Percentiles rank a stretch among this genome's conserved stretches.
These are phyloP conservation scores for Menidia menidia DNA, from an alignment of 2,797 vertebrate species.

Conservation along the genomic window DNA sequence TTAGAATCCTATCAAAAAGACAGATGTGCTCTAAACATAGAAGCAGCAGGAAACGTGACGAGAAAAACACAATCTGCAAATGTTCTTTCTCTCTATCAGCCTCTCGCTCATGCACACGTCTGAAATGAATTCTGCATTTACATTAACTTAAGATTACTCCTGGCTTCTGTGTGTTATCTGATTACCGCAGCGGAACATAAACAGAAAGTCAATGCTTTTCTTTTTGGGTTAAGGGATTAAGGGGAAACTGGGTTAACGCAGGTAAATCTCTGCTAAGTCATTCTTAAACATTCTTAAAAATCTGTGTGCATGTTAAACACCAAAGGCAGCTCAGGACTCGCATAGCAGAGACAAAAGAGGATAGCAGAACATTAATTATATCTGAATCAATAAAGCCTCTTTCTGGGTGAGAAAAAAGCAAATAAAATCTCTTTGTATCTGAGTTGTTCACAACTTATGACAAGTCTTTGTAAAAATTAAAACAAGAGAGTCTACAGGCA, in stretches of 20 bases:
- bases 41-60: constrained; percentile 50
- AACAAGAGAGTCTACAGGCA: no score
- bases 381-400: not conserved
- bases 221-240: constrained; percentile 39
- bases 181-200: constrained; percentile 32
- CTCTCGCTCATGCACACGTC: not conserved
- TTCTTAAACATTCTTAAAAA: constrained; percentile 2
- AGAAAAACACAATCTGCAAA: constrained; percentile 47
- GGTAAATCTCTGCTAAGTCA: constrained; percentile 22
- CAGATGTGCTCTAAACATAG: constrained; percentile 70
- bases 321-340: not conserved
- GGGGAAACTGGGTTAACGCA: constrained; percentile 21
- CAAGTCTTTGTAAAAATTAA: no score
- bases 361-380: not conserved
- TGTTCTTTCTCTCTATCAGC: not conserved
- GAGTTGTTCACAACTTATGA: not conserved
- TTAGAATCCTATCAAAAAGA: constrained; percentile 78
- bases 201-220: constrained; percentile 35
- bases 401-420: not conserved
- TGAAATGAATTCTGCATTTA: constrained; percentile 44
- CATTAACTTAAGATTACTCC: constrained; percentile 40
- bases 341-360: not conserved
- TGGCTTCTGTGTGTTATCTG: constrained; percentile 33
- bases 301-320: not conserved
- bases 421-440: not conserved